These are phyloP conservation scores for Rhincodon typus DNA, from an alignment of 2,797 vertebrate genomes.

Conservation along the genomic window DNA sequence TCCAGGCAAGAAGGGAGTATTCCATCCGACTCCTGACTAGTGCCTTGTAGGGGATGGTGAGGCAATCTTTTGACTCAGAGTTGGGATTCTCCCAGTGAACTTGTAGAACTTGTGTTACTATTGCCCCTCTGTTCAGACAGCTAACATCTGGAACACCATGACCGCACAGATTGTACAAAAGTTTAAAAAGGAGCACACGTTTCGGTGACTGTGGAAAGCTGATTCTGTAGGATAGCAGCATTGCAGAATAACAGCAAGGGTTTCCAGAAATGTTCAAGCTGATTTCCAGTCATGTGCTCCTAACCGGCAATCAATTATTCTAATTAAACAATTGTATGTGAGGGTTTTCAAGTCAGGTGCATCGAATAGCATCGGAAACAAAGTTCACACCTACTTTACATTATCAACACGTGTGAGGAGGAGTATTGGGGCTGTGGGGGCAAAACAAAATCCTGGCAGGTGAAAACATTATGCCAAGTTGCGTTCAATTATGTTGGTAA, in stretches of 20 bases:
- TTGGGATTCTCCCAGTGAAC: not conserved
- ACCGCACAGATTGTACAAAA: not conserved
- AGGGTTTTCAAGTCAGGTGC: not conserved
- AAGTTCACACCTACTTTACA: too few relatives aligned
- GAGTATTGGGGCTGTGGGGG: not conserved
- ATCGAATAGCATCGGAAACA: too few relatives aligned
- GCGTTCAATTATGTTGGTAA: not conserved
- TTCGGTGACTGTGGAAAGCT: not conserved
- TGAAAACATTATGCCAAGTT: conserved; percentile 6
- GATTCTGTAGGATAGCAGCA: not conserved
- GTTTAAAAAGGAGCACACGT: not conserved
- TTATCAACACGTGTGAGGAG: not conserved
- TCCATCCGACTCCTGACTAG: too few relatives aligned
- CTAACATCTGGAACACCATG: not conserved
- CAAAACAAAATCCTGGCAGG: not conserved
- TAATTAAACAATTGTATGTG: not conserved
- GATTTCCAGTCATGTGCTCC: not conserved
- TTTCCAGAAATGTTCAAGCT: not conserved
- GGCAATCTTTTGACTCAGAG: not conserved
- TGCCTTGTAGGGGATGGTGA: too few relatives aligned
- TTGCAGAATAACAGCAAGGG: not conserved
- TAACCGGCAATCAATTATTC: not conserved
- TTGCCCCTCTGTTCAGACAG: not conserved
- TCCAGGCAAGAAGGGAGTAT: too few relatives aligned
- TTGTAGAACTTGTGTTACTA: too few relatives aligned